Conservation (phyloP, 2,797 vertebrate species). For the Phaenicophaeus curvirostris region DNA sequence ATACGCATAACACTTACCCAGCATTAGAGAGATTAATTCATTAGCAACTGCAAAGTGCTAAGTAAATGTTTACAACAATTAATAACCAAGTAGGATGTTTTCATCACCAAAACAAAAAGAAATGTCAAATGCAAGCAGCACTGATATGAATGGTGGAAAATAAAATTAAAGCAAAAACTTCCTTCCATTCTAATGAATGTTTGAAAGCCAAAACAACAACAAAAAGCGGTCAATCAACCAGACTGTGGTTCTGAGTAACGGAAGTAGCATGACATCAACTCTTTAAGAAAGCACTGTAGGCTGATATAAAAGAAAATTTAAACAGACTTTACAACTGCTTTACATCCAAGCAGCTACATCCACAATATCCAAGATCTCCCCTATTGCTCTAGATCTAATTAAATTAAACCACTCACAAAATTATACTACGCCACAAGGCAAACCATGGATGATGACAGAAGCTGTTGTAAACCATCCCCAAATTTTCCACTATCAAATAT, state of each 20-base stretch:
- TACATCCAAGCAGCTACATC: background rate
- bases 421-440: background rate
- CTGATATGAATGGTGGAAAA: background rate
- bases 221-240: background rate
- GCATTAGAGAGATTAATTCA: slow-evolving; percentile 8
- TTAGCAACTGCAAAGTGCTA: slow-evolving; percentile 9
- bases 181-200: background rate
- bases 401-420: background rate
- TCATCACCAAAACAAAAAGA: background rate
- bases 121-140: background rate
- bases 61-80: slow-evolving; percentile 41
- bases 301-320: background rate
- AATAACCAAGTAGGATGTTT: background rate
- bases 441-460: background rate
- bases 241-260: background rate
- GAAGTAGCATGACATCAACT: background rate
- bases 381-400: background rate
- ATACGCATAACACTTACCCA: background rate
- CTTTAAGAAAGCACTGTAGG: background rate
- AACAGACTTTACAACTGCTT: background rate
- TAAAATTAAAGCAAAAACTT: background rate
- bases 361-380: background rate
- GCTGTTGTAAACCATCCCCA: background rate
- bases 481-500: background rate
- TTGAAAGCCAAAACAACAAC: background rate